Conservation (phyloP, 1,140 invertebrate species). For the Lepeophtheirus salmonis region DNA sequence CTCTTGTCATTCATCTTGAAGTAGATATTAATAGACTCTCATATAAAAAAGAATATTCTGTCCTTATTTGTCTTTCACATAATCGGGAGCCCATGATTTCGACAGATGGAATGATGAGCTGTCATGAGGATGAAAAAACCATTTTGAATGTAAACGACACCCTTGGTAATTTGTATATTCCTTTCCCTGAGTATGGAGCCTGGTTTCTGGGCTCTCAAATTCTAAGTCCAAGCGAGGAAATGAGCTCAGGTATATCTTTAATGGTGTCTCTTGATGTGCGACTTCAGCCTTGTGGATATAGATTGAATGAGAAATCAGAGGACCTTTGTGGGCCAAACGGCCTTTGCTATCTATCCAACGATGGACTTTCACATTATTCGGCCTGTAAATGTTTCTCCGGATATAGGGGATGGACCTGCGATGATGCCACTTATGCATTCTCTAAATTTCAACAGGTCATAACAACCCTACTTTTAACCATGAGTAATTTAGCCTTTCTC, state of each 20-base stretch:
- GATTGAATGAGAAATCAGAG: constrained; percentile 19
- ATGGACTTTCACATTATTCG: constrained; percentile 37
- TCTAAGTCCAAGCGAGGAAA: not conserved
- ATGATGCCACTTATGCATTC: constrained; percentile 17
- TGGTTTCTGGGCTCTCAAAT: constrained; percentile 38
- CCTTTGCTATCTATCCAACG: constrained; percentile 33
- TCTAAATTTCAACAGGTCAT: constrained; percentile 34
- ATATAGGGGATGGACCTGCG: constrained; percentile 33
- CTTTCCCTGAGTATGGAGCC: constrained; percentile 51
- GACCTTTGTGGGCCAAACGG: constrained; percentile 33
- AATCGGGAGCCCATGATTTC: constrained; percentile 29
- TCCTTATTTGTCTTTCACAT: constrained; percentile 24
- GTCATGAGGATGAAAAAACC: constrained; percentile 28
- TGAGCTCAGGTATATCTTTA: not conserved
- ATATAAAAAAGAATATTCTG: not conserved
- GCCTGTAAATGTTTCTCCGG: constrained; percentile 41
- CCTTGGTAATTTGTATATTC: constrained; percentile 37
- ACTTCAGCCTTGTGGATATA: constrained; percentile 37
- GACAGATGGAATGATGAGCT: constrained; percentile 33
- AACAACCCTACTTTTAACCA: constrained; percentile 46
- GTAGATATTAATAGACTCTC: constrained; percentile 3
- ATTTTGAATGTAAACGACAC: constrained; percentile 28
- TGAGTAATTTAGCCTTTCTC: constrained; percentile 68
- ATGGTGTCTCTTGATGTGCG: constrained; percentile 23
- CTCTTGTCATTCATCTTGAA: constrained; percentile 28